phyloP scores from a whole-genome alignment of 2,797 vertebrate species.

The Sebastes steindachneri region DNA sequence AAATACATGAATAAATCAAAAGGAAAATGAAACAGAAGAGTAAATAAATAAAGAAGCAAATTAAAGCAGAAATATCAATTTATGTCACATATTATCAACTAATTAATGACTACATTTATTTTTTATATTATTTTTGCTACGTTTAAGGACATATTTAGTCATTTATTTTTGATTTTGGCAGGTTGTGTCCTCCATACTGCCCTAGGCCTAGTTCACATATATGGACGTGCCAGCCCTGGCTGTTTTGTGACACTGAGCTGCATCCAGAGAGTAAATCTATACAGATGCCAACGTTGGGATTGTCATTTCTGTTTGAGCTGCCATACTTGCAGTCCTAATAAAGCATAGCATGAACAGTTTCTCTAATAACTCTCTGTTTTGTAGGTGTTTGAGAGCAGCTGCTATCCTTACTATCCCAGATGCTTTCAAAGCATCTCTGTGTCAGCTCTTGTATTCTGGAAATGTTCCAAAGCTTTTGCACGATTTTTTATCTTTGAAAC shows the following conservation, averaged over 20 bases:
- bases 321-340: neutral
- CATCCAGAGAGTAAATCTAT: neutral
- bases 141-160: too few species aligned
- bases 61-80: too few species aligned
- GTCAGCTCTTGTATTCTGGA: neutral
- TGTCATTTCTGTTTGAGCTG: neutral
- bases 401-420: neutral
- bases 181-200: too few species aligned
- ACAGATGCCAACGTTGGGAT: neutral
- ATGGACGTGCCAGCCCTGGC: too few species aligned
- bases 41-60: too few species aligned
- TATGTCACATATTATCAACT: too few species aligned
- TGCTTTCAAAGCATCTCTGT: neutral
- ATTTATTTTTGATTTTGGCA: too few species aligned
- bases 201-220: too few species aligned
- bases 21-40: too few species aligned
- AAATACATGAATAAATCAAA: too few species aligned
- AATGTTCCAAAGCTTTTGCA: slow-evolving; percentile 6
- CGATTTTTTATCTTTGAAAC: slow-evolving; percentile 29
- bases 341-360: neutral
- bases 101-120: too few species aligned
- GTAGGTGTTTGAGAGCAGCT: neutral
- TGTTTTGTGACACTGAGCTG: neutral
- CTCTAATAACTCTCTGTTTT: neutral
- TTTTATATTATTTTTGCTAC: too few species aligned